A percentile compares a stretch with the other conserved stretches of the same genome.
Evolutionary conservation across 2,888 invertebrate genomes (phyloP).

Genomic region (Subacronicta megacephala): DNA sequence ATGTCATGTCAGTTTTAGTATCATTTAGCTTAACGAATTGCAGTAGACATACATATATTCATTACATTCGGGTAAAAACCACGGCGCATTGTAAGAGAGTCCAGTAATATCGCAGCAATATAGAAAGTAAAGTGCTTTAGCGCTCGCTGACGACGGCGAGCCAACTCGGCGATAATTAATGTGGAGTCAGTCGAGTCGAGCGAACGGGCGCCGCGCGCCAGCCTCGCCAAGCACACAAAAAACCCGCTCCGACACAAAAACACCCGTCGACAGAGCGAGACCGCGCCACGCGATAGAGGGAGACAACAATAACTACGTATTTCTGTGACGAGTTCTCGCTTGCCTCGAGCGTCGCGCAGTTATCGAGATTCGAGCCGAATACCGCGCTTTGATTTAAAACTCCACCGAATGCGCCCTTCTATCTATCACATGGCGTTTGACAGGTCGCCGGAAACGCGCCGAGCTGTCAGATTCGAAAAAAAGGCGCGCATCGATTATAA

Average conservation of each 20-base stretch:
- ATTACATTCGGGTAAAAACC: constrained; percentile 52
- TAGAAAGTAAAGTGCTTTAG: constrained; percentile 88
- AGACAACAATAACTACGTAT: constrained; percentile 79
- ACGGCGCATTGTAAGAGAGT: constrained; percentile 63
- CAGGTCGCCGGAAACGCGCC: constrained; percentile 86
- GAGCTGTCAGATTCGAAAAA: constrained; percentile 85
- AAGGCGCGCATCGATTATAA: constrained; percentile 77
- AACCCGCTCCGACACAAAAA: constrained; percentile 89
- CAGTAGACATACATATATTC: constrained; percentile 44
- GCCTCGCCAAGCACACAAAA: constrained; percentile 83
- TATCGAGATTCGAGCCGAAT: constrained; percentile 83
- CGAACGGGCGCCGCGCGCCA: constrained; percentile 79
- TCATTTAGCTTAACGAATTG: constrained; percentile 27
- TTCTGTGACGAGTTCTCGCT: constrained; percentile 86
- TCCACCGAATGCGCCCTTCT: constrained; percentile 87
- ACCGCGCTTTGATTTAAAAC: constrained; percentile 89
- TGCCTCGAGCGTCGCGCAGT: constrained; percentile 84
- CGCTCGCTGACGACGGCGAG: constrained; percentile 74
- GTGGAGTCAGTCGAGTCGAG: constrained; percentile 83
- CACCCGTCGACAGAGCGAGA: constrained; percentile 83
- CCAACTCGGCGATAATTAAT: constrained; percentile 87
- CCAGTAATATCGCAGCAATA: constrained; percentile 72
- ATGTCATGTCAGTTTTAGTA: constrained; percentile 31
- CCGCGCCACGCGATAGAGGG: constrained; percentile 68
- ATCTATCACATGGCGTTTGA: constrained; percentile 90